Base-by-base conservation (phyloP, 2,113 vertebrate genomes). In the Benthochromis sp. region DNA sequence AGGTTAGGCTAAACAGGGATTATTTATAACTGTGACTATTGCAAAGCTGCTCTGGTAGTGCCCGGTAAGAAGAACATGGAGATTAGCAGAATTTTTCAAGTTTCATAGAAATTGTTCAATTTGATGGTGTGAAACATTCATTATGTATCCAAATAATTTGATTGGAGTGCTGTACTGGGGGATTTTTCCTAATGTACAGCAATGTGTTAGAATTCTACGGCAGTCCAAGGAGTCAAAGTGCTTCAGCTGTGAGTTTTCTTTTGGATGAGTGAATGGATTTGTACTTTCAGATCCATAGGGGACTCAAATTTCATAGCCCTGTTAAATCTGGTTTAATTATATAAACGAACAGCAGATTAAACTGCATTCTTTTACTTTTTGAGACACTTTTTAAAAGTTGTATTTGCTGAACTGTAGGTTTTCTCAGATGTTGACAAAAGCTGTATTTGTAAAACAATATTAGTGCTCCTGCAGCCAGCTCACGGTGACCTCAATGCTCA, bases 401-500 rank as follows among this genome's bases (percentile, higher is more conserved):
- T 16, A 24, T 16, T 21, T 24, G 2, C n/a, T 71, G 0, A 13
- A 24, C n/a, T 71, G n/a, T 14, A 6, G 63, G 36, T 69, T 40
- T 21, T 21, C 36, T 50, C 45, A 52, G 10, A 52, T 52, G 45
- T 80, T 43, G 19, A 36, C 31, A 7, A 2, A 2, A 61, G 34
- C 36, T 8, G 21, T 53, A 31, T 34, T 54, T 43, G 61, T 36
- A 80, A 19, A 52, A 50, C 2, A 31, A 16, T 38, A 71, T 43
- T 9, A 43, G 8, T 11, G 63, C 12, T 7, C 10, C 82, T 5
- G 43, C 24, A 19, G 13, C 40, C 40, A 24, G 29, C 8, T 82
- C 36, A 54, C 2, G n/a, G 11, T 82, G 85, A 79, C 85, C 69
- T 84, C 27, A 11, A 19, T 24, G 47, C 50, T 61, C 57, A 47